phyloP scores from a whole-genome alignment of 92 coral and sea anemone genomes.

The Phenganax marumi region DNA sequence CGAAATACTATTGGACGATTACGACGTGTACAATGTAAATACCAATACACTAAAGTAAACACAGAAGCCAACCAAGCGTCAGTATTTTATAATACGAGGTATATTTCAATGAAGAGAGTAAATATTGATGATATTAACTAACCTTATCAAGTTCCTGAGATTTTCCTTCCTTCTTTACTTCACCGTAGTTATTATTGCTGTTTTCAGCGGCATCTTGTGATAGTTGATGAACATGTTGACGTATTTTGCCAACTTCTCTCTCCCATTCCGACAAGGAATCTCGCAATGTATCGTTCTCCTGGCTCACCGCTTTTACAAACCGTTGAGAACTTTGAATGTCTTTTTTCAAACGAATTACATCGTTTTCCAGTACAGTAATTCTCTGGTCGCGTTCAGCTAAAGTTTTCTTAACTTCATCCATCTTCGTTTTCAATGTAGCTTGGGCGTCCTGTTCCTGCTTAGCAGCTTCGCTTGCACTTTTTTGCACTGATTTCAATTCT shows the following conservation, averaged over 20 bases:
- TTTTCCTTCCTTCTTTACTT: neutral
- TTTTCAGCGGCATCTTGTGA: slow-evolving; percentile 21
- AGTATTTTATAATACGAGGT: too few relatives aligned
- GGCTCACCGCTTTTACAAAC: slow-evolving; percentile 34
- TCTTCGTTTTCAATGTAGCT: neutral
- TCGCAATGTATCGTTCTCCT: slow-evolving; percentile 29
- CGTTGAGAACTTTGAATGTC: slow-evolving; percentile 39
- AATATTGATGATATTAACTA: neutral
- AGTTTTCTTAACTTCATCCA: slow-evolving; percentile 6
- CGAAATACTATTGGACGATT: too few relatives aligned
- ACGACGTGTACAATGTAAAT: too few relatives aligned
- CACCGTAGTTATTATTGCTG: neutral
- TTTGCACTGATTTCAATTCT: slow-evolving; percentile 24
- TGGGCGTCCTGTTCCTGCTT: slow-evolving; percentile 20
- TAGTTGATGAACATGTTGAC: slow-evolving; percentile 24
- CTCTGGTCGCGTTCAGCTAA: slow-evolving; percentile 46
- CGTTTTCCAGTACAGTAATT: slow-evolving; percentile 45
- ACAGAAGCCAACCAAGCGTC: too few relatives aligned
- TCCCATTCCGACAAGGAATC: slow-evolving; percentile 46
- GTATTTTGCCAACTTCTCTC: slow-evolving; percentile 13
- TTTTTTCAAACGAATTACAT: slow-evolving; percentile 33
- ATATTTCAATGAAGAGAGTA: neutral
- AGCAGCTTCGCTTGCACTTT: slow-evolving; percentile 27
- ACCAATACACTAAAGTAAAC: too few relatives aligned
- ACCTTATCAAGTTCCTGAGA: slow-evolving; percentile 2